Evolutionary conservation across 2,888 invertebrate genomes (phyloP).

Genomic region (Drosophila multiciliata): DNA sequence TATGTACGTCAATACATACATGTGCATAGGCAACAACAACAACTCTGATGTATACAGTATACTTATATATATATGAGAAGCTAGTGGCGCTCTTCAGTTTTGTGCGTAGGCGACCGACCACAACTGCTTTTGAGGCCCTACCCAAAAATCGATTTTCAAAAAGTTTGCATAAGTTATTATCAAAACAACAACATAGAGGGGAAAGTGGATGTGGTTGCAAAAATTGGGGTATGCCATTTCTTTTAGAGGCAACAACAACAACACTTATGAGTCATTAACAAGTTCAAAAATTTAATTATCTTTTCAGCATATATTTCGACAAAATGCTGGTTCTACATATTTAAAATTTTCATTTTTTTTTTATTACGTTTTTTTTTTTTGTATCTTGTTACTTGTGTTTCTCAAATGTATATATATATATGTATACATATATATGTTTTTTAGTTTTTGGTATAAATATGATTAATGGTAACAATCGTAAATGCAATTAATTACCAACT

Average conservation of each 20-base stretch:
- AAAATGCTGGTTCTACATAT: slow-evolving; percentile 9
- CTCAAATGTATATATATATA: background rate
- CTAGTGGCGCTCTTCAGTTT: background rate
- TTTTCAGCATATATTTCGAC: slow-evolving; percentile 5
- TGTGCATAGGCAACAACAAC: slow-evolving; percentile 3
- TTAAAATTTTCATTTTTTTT: slow-evolving; percentile 21
- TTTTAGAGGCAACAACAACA: slow-evolving; percentile 39
- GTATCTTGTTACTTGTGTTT: slow-evolving; percentile 4
- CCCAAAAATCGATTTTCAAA: slow-evolving; percentile 7
- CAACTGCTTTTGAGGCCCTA: slow-evolving; percentile 1
- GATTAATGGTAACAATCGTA: slow-evolving; percentile 32
- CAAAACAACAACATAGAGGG: background rate
- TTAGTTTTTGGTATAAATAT: slow-evolving; percentile 27
- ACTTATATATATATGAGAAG: background rate
- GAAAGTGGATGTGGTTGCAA: background rate
- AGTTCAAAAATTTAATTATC: background rate
- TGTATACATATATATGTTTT: background rate
- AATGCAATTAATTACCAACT: slow-evolving; percentile 45
- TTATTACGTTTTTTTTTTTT: background rate
- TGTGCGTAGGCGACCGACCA: slow-evolving; percentile 1
- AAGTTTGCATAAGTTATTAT: slow-evolving; percentile 12
- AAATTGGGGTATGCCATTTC: slow-evolving; percentile 20
- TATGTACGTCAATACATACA: background rate
- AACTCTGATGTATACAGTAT: background rate
- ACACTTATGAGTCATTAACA: slow-evolving; percentile 22